These are phyloP conservation scores for Halyomorpha halys DNA, from an alignment of 1,140 invertebrate genomes.

Conservation along the genomic window DNA sequence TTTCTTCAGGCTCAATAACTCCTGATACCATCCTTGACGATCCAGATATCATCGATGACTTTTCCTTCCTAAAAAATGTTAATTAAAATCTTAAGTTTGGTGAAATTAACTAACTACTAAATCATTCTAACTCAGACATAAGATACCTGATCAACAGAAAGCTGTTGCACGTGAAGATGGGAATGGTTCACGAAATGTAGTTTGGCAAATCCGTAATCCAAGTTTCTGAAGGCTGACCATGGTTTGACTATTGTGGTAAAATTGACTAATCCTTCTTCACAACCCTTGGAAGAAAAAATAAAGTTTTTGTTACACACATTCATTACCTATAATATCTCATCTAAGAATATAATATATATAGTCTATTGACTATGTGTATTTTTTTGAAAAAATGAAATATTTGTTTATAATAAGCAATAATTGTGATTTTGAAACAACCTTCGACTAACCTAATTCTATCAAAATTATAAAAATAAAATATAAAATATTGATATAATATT, in stretches of 20 bases:
- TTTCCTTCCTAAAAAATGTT: conserved; percentile 39
- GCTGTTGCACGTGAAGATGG: conserved; percentile 83
- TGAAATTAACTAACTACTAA: too few relatives aligned
- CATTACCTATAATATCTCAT: too few relatives aligned
- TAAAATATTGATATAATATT: too few relatives aligned
- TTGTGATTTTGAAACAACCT: too few relatives aligned
- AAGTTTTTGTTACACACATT: too few relatives aligned
- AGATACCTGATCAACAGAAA: conserved; percentile 64
- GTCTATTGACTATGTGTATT: too few relatives aligned
- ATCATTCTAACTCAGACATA: background rate
- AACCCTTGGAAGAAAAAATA: conserved; percentile 40
- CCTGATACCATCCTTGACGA: conserved; percentile 49
- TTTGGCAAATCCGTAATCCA: conserved; percentile 89
- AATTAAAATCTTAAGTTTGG: conserved; percentile 11
- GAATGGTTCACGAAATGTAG: conserved; percentile 70
- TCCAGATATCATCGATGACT: conserved; percentile 62
- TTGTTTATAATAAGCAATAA: too few relatives aligned
- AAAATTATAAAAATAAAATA: too few relatives aligned
- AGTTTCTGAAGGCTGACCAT: conserved; percentile 75
- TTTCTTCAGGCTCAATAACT: too few relatives aligned
- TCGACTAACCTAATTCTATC: too few relatives aligned
- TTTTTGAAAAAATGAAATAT: too few relatives aligned
- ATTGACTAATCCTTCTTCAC: conserved; percentile 44
- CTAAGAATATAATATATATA: too few relatives aligned
- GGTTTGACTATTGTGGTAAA: conserved; percentile 42